Conservation (phyloP, 2,113 vertebrate species). For the Dascyllus trimaculatus region DNA sequence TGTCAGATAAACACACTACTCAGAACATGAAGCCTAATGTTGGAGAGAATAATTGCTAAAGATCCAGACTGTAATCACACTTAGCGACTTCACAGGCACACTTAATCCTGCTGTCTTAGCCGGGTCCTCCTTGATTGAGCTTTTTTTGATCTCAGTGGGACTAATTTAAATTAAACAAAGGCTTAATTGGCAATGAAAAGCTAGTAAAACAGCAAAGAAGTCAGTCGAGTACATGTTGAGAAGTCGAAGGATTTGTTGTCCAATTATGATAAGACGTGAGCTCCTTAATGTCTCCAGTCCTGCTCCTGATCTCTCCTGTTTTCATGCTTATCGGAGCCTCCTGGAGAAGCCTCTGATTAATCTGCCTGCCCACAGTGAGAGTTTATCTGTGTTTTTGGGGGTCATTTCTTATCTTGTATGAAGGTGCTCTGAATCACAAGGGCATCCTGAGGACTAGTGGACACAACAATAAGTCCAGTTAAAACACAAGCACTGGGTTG, state of each 20-base stretch:
- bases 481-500: background rate
- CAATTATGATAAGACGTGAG: slow-evolving; percentile 18
- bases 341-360: slow-evolving; percentile 44
- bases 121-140: slow-evolving; percentile 7
- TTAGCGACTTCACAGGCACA: background rate
- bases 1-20: background rate
- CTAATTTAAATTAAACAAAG: slow-evolving; percentile 21
- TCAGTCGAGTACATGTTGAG: slow-evolving; percentile 11
- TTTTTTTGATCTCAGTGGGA: slow-evolving; percentile 19
- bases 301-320: background rate
- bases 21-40: slow-evolving; percentile 3
- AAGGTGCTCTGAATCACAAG: slow-evolving; percentile 55
- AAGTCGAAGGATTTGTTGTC: slow-evolving; percentile 32
- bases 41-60: background rate
- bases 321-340: slow-evolving; percentile 40
- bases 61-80: slow-evolving; percentile 29
- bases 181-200: slow-evolving; percentile 11
- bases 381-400: slow-evolving; percentile 65
- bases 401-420: slow-evolving; percentile 74
- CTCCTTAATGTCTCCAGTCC: slow-evolving; percentile 5
- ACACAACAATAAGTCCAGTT: slow-evolving; percentile 56
- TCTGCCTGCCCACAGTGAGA: slow-evolving; percentile 41
- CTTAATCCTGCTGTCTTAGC: slow-evolving; percentile 9
- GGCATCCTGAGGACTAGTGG: slow-evolving; percentile 53
- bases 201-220: slow-evolving; percentile 2